Base-by-base conservation (phyloP, 2,888 invertebrate genomes). In the Clusia tigrina region DNA sequence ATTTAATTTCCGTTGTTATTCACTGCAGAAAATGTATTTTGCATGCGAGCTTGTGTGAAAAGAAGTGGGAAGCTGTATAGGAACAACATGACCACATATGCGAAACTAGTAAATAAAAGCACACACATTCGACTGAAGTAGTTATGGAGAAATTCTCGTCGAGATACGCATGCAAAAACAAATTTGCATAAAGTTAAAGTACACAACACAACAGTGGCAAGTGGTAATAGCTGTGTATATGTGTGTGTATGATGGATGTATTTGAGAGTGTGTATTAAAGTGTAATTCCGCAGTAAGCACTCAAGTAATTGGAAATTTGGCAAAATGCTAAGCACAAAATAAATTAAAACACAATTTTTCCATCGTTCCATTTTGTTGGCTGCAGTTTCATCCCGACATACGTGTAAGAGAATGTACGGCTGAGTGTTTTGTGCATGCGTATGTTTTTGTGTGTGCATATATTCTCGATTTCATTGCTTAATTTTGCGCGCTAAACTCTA, bases 1-100 rank as follows among this genome's bases (percentile, higher is more conserved):
- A 61, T 64, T 64, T 64, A 61, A 64, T 64, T 64, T 64, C 64
- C 64, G 64, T 46, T 64, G 55, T 58, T 58, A 58, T 23, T 48
- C 25, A 62, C 58, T 52, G 48, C 37, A 25, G 24, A 51, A 54
- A 54, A 24, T 60, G 24, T 37, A 53, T 42, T 37, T 48, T 32
- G 48, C 24, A 24, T 53, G 22, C 12, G 58, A 54, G 22, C 32
- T 25, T 12, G 23, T 54, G 37, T 53, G 26, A n/a, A 26, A 10
- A 6, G n/a, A 15, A 26, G 38, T 46, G 17, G 20, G 18, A 51
- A 51, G 51, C n/a, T 24, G 2, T 9, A 54, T 51, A 26, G 42
- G 23, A 46, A 24, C 46, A 18, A n/a, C 42, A 42, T 32, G 32
- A 32, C 6, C 32, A 9, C 12, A 32, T 12, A 32, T 32, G 6